These are phyloP conservation scores for Acridotheres tristis DNA, from an alignment of 2,797 vertebrate species.

Conservation along the genomic window DNA sequence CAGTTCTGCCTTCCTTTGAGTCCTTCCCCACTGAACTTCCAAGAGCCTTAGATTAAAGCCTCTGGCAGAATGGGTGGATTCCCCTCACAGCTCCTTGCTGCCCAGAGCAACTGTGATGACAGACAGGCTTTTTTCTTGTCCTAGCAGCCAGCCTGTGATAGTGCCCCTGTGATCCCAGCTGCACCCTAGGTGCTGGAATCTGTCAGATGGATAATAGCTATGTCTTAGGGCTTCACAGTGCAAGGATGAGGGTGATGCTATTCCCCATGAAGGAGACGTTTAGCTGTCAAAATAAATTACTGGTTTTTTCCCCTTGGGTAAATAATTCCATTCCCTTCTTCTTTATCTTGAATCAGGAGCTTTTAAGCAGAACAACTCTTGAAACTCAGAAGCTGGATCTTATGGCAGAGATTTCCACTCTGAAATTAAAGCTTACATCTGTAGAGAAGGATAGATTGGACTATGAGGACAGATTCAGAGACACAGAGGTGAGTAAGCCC, in stretches of 20 bases:
- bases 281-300: not conserved
- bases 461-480: conserved; percentile 88
- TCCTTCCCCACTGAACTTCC: conserved; percentile 19
- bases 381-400: conserved; percentile 96
- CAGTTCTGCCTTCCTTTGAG: not conserved
- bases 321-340: not conserved
- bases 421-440: conserved; percentile 90
- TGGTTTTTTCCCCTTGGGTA: not conserved
- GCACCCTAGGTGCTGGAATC: not conserved
- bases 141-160: not conserved
- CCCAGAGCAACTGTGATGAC: not conserved
- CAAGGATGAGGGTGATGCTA: not conserved
- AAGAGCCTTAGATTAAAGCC: conserved; percentile 23
- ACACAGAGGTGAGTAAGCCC: conserved; percentile 84
- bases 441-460: conserved; percentile 89
- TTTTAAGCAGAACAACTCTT: conserved; percentile 88
- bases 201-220: not conserved
- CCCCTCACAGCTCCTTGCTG: not conserved
- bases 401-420: conserved; percentile 92
- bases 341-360: conserved; percentile 81
- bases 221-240: not conserved
- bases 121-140: not conserved
- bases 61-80: conserved; percentile 14
- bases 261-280: not conserved
- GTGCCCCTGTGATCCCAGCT: not conserved